Evolutionary conservation across 1,140 invertebrate genomes (phyloP), one percentile per base, ranked within the genome.

Genomic region (Amyelois transitella): DNA sequence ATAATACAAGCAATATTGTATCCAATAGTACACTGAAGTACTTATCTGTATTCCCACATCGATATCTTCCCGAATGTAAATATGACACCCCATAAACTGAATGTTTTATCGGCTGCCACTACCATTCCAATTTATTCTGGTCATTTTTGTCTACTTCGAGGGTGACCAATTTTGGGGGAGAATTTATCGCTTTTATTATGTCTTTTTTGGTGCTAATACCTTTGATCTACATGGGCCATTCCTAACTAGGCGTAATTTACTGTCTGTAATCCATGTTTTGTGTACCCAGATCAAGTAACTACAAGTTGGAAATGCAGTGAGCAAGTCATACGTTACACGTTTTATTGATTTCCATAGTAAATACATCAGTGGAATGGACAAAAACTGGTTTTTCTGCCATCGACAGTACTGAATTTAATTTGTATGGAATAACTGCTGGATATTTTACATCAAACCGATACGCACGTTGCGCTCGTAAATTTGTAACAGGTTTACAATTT

Each of bases 81-180:
- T 88, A 85, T 83, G 81, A 88, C 85, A 88, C 82, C 78, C 80
- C 76, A 86, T 88, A 88, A 88, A 88, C 69, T 77, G 80, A 85
- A 81, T 85, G 78, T 82, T 85, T 88, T 86, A 86, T 88, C 71
- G 81, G 68, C 71, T 78, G 72, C 75, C 73, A 86, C 78, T 75
- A 63, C 72, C 72, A 81, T 86, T 74, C 81, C 81, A 88, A 88
- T 88, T 86, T 88, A 88, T 85, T 76, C 77, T 86, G 82, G 82
- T 86, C 82, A 88, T 86, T 88, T 86, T 87, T 87, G 77, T 80
- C 69, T 82, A 78, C 66, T 71, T 76, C 72, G 77, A 81, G 85
- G 85, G 82, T 82, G 78, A 80, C 74, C 80, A 77, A 77, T 77
- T 80, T 81, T 71, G 74, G 85, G 82, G 85, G 72, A 68, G 69